Conservation (phyloP, 64 coral and sea anemone genomes). For the Montipora efflorescens region DNA sequence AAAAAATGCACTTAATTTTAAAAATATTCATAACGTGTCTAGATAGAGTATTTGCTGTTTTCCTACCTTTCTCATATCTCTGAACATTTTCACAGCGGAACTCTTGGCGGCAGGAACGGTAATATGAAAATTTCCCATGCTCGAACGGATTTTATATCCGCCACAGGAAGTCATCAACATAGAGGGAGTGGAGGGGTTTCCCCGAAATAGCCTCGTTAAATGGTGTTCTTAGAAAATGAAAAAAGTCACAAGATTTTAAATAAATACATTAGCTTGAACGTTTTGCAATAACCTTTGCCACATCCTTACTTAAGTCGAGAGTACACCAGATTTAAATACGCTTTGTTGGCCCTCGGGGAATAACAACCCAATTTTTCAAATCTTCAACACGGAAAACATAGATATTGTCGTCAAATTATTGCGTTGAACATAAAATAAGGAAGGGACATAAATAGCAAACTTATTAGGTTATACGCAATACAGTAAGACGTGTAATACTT, state of each 20-base stretch:
- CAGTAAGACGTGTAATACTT: background rate
- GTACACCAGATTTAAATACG: too few species aligned
- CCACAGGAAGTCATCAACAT: background rate
- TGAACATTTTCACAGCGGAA: background rate
- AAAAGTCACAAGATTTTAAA: background rate
- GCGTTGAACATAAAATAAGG: background rate
- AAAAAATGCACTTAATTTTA: too few species aligned
- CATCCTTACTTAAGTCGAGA: background rate
- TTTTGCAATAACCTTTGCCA: background rate
- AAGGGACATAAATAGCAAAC: background rate
- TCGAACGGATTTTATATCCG: background rate
- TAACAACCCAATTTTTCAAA: too few species aligned
- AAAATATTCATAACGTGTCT: too few species aligned
- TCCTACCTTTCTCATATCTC: background rate
- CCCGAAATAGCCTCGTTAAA: background rate
- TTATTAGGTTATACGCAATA: background rate
- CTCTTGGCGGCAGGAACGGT: background rate
- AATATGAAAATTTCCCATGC: background rate
- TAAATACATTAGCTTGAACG: background rate
- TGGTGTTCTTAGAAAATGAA: background rate
- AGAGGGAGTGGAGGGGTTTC: background rate
- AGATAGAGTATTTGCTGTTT: background rate
- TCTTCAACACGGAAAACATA: too few species aligned
- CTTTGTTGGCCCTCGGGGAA: too few species aligned
- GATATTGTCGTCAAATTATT: too few species aligned